Evolutionary conservation across 2,888 invertebrate species (phyloP).

Genomic region (Nomada ferruginata): DNA sequence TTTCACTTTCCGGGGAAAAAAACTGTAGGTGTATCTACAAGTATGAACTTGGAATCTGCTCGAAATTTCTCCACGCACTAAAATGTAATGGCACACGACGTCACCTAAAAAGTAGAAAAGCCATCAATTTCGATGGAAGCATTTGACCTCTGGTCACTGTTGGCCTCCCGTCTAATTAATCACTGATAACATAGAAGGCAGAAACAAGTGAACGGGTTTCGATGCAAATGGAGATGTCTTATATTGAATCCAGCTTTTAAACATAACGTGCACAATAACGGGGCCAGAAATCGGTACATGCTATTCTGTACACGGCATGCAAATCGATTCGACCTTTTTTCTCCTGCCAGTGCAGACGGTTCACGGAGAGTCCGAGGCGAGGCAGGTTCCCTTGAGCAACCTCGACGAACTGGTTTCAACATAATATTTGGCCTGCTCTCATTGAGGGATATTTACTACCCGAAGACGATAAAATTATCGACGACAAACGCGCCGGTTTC

Average conservation of each 20-base stretch:
- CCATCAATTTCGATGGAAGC: background rate
- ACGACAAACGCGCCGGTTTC: conserved; percentile 20
- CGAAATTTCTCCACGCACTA: too few species aligned
- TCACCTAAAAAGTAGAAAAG: background rate
- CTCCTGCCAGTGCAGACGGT: background rate
- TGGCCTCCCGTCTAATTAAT: background rate
- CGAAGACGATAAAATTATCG: conserved; percentile 58
- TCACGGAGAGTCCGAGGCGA: conserved; percentile 9
- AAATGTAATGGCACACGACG: background rate
- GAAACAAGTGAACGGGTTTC: background rate
- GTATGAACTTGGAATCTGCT: too few species aligned
- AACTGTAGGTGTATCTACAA: too few species aligned
- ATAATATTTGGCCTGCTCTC: conserved; percentile 53
- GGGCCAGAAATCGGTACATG: conserved; percentile 32
- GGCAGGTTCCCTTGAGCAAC: conserved; percentile 53
- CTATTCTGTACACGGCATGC: conserved; percentile 21
- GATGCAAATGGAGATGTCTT: background rate
- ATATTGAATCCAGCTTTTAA: conserved; percentile 7
- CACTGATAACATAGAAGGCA: background rate
- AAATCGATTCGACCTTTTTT: conserved; percentile 30
- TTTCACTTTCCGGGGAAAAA: too few species aligned
- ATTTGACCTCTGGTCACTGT: too few species aligned
- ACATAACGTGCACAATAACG: conserved; percentile 4
- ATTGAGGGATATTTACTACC: conserved; percentile 57
- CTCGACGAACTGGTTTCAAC: conserved; percentile 59